Base-by-base conservation (phyloP, 2,797 vertebrate genomes). In the Heterohyrax brucei region DNA sequence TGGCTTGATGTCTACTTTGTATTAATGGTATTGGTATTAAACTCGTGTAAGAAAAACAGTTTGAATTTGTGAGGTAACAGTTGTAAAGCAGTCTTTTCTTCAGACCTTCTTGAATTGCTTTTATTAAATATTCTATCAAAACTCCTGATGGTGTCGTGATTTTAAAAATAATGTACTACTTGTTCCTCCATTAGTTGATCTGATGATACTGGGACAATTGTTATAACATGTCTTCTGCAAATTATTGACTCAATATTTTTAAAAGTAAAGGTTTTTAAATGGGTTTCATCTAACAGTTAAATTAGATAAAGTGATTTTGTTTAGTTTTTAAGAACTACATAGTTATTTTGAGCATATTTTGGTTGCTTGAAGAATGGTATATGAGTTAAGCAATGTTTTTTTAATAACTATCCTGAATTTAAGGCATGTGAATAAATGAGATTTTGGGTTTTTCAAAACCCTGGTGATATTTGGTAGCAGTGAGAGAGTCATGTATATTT, bases 1-100 rank as follows among this genome's bases (percentile, higher is more conserved):
- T 79, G 64, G 86, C 39, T 96, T 93, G 61, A 62, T 97, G 59
- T 97, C 94, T 97, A 28, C 87, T 97, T 98, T 95, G 24, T 97
- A 86, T 96, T 86, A 92, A 89, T 94, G 70, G 33, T 66, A 59
- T 93, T 48, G 7, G 28, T 97, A 48, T 95, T 98, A 93, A 91
- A 89, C 9, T 92, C 73, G 75, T 64, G 64, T 92, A 97, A 95
- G 3, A 76, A 97, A 96, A 97, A 95, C 95, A 95, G 28, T 96
- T 96, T 97, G 64, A 94, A 76, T 92, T 91, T 68, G 83, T 77
- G 68, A 97, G 80, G 94, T 61, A 85, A n/a, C 70, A 95, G 0
- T 96, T 96, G 61, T 90, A 68, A 96, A 95, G 84, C 86, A 30
- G 77, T 62, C 96, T 87, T 95, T 97, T 89, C 85, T 39, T 53